Evolutionary conservation across 2,113 vertebrate genomes (phyloP).

Genomic region (Sula dactylatra): DNA sequence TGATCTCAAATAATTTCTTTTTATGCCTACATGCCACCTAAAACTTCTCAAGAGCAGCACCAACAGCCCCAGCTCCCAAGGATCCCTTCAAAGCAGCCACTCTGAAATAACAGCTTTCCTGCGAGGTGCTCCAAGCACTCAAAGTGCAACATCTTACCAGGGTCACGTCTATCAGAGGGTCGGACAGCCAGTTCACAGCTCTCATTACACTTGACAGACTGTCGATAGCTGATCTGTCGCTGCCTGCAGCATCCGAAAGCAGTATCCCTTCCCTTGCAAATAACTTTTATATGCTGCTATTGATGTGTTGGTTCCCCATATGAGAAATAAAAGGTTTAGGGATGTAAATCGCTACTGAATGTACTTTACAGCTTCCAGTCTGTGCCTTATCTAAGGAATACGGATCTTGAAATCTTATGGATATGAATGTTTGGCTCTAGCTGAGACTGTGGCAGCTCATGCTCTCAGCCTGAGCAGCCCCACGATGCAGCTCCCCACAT

Average conservation of each 20-base stretch:
- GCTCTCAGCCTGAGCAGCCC: not conserved
- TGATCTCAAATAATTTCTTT: not conserved
- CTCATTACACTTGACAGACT: not conserved
- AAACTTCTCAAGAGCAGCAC: not conserved
- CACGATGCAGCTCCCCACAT: not conserved
- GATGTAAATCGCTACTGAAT: not conserved
- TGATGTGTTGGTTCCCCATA: not conserved
- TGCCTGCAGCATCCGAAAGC: not conserved
- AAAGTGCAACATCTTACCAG: not conserved
- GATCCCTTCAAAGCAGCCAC: not conserved
- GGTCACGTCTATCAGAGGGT: not conserved
- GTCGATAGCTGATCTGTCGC: not conserved
- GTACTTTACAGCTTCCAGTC: not conserved
- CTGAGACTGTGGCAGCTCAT: not conserved
- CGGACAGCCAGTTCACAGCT: not conserved
- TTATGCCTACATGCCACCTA: not conserved
- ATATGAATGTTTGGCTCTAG: not conserved
- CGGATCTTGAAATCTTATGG: fast-evolving
- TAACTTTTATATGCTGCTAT: not conserved
- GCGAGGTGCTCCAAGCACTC: fast-evolving
- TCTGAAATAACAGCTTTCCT: not conserved
- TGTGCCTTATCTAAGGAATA: not conserved
- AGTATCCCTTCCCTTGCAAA: not conserved
- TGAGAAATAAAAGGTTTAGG: not conserved
- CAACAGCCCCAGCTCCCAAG: not conserved